Evolutionary conservation across 2,797 vertebrate species (phyloP), one percentile per base, ranked within the genome.

Genomic region (Labeo calbasu): DNA sequence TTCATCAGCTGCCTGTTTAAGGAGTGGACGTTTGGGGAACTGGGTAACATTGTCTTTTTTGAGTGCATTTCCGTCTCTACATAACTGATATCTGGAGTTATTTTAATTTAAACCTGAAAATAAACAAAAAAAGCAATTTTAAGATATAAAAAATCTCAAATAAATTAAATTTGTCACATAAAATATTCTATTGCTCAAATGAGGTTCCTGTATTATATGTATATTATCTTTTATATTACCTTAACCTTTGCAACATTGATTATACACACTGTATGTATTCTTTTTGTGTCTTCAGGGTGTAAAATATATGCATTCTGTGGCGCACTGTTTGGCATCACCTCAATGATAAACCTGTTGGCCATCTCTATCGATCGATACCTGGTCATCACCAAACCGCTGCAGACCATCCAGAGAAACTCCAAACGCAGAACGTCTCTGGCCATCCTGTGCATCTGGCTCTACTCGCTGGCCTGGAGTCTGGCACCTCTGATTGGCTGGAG

Each of bases 401-500:
- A 95, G 89, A 92, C 96, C 73, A 92, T 97, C 0, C 94, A 94
- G 78, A 91, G 93, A 89, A 94, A 90, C 19, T 97, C 97, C 73
- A 98, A 96, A 87, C 95, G 95, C 86, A 94, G 94, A 66, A 96
- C 95, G 0, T 88, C 90, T 0, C 57, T 96, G 79, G 94, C 95
- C 88, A 96, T 99, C 88, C 65, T 95, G 66, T 90, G 95, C 66
- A 93, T 98, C 89, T 99, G 97, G 97, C 90, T 98, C 77, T 98
- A 98, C 81, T 96, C 97, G 53, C 88, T 99, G 91, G 96, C 95
- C 66, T 99, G 98, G 98, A 99, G 97, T 87, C 94, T 99, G 77
- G 97, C 97, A 0, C 97, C 97, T 84, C 96, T 99, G 81, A 92
- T 99, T 86, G 98, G 98, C 91, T 99, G 97, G 98, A 99, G 97